A percentile compares a stretch with the other conserved stretches of the same genome.
Conservation (phyloP, 2,888 invertebrate species). For the Megalurothrips usitatus region DNA sequence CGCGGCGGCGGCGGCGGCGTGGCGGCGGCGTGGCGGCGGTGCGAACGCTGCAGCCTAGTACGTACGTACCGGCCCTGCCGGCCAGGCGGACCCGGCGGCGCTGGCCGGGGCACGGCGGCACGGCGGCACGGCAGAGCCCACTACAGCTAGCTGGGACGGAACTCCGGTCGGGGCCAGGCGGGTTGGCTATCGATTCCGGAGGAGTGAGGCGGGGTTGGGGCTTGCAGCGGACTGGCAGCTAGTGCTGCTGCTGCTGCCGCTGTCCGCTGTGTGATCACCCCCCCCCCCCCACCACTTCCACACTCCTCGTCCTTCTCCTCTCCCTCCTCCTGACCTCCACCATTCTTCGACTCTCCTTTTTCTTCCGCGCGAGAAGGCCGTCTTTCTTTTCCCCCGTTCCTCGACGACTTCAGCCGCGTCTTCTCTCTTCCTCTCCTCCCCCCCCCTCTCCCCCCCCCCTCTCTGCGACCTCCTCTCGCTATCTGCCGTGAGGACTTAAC, state of each 20-base stretch:
- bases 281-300: neutral
- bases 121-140: neutral
- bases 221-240: slow-evolving; percentile 12
- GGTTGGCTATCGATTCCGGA: slow-evolving; percentile 21
- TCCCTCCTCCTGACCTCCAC: neutral
- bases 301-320: neutral
- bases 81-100: neutral
- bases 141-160: neutral
- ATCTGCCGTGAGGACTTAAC: neutral
- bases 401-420: neutral
- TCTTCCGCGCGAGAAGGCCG: neutral
- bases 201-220: neutral
- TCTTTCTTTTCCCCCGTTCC: neutral
- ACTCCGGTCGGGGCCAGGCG: slow-evolving; percentile 7
- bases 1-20: no score
- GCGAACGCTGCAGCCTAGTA: no score
- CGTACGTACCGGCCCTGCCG: no score
- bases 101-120: neutral
- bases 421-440: neutral
- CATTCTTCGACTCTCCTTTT: neutral
- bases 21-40: no score
- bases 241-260: neutral
- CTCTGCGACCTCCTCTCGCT: neutral
- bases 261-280: neutral
- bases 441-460: neutral